These are phyloP conservation scores for Brenthis hecate DNA, from an alignment of 2,888 invertebrate genomes.

Conservation along the genomic window DNA sequence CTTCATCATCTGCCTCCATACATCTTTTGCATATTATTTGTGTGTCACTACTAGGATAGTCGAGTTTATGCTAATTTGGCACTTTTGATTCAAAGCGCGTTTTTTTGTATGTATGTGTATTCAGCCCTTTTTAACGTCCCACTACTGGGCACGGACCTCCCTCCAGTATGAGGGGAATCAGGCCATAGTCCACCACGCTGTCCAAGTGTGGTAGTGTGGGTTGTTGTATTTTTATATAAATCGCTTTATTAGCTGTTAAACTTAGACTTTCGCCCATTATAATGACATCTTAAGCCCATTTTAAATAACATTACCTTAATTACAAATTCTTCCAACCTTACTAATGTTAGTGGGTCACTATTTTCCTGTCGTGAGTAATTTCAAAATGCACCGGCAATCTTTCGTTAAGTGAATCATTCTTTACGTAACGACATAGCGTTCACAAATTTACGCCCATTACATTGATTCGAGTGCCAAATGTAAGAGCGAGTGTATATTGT, in stretches of 20 bases:
- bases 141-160: too few relatives aligned
- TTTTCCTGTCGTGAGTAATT: slow-evolving; percentile 28
- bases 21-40: too few relatives aligned
- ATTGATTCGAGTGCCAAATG: slow-evolving; percentile 28
- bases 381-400: slow-evolving; percentile 24
- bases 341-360: slow-evolving; percentile 24
- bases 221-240: too few relatives aligned
- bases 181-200: too few relatives aligned
- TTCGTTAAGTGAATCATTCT: slow-evolving; percentile 31
- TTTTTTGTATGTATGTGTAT: too few relatives aligned
- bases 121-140: too few relatives aligned
- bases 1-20: too few relatives aligned
- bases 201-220: too few relatives aligned
- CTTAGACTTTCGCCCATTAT: not conserved
- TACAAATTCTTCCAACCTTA: slow-evolving; percentile 14
- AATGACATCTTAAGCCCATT: not conserved
- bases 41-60: too few relatives aligned
- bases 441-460: slow-evolving; percentile 30
- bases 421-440: slow-evolving; percentile 30
- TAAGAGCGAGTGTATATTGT: slow-evolving; percentile 21
- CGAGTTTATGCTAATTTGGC: too few relatives aligned
- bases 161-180: too few relatives aligned
- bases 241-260: not conserved
- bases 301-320: slow-evolving; percentile 9
- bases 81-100: too few relatives aligned